Evolutionary conservation across 2,888 invertebrate genomes (phyloP), one percentile per base, ranked within the genome.

Genomic region (Megastigmus dorsalis): DNA sequence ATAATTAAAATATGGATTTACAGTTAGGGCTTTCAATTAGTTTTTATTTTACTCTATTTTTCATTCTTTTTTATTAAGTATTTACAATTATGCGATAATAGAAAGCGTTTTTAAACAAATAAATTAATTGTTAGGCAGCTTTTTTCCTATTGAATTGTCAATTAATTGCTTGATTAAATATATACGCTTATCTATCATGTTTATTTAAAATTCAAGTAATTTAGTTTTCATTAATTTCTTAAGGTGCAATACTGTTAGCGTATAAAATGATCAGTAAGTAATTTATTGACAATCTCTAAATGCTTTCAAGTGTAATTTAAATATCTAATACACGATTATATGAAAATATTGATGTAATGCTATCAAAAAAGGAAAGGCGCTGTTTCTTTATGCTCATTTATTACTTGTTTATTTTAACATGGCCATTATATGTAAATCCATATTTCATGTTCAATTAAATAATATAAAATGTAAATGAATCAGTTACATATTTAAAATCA

Each of bases 1-100:
- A 75, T 83, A 84, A 79, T 79, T 79, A 82, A 76, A 80, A 80
- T 81, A 82, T 86, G 83, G 83, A 85, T 84, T 85, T 84, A 86
- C 83, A 84, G 82, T 82, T 84, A 83, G 83, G 83, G 83, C 70
- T 67, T 50, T 77, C 20, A n/a, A 69, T 38, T 77, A 72, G n/a
- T n/a, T 66, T 55, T 75, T 77, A 38, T 74, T 74, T 76, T 70
- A 41, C 54, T 48, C 50, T 62, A 41, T 45, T 59, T 20, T n/a
- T 70, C n/a, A 48, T 55, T 73, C 30, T 68, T 59, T 20, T 57
- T 45, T n/a, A n/a, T 60, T 52, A 59, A 67, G 50, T 20, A 45
- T 67, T 52, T 68, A 30, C n/a, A n/a, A n/a, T n/a, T 69, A 50
- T 20, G 20, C 15, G 26, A 30, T 55, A 18, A 26, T 23, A 45